Conservation (phyloP, 2,113 vertebrate species). For the Oriolus oriolus region DNA sequence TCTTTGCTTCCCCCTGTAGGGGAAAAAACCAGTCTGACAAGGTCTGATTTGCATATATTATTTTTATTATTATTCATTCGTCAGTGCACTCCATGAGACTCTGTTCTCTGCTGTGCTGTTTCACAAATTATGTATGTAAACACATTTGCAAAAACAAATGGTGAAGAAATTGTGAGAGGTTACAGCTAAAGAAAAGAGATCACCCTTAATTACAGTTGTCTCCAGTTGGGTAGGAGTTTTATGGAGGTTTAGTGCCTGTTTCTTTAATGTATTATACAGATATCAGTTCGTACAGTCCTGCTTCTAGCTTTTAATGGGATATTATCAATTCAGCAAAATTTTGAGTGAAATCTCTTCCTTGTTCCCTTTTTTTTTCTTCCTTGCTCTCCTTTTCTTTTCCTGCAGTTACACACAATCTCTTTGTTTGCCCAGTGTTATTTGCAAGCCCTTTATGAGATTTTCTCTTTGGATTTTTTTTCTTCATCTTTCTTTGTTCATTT, state of each 20-base stretch:
- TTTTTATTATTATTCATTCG: not conserved
- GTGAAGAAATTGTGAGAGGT: not conserved
- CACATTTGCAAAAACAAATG: not conserved
- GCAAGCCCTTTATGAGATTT: not conserved
- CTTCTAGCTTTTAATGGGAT: not conserved
- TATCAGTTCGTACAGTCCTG: not conserved
- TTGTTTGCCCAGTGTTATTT: not conserved
- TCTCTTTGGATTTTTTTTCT: not conserved
- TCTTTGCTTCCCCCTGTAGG: conserved; percentile 47
- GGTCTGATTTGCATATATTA: not conserved
- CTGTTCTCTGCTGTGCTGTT: not conserved
- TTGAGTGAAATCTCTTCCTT: not conserved
- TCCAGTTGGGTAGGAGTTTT: not conserved
- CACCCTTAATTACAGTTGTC: not conserved
- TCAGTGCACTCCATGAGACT: not conserved
- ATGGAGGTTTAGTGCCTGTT: not conserved
- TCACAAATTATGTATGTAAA: not conserved
- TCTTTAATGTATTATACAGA: not conserved
- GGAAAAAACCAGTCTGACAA: not conserved
- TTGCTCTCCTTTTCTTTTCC: not conserved
- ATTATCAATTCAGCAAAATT: not conserved
- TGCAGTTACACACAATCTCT: not conserved
- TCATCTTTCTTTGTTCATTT: not conserved
- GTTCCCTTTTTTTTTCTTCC: not conserved
- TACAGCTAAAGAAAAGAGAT: not conserved